These are phyloP conservation scores for Oophaga pumilio DNA, from an alignment of 2,113 vertebrate species.

Conservation along the genomic window DNA sequence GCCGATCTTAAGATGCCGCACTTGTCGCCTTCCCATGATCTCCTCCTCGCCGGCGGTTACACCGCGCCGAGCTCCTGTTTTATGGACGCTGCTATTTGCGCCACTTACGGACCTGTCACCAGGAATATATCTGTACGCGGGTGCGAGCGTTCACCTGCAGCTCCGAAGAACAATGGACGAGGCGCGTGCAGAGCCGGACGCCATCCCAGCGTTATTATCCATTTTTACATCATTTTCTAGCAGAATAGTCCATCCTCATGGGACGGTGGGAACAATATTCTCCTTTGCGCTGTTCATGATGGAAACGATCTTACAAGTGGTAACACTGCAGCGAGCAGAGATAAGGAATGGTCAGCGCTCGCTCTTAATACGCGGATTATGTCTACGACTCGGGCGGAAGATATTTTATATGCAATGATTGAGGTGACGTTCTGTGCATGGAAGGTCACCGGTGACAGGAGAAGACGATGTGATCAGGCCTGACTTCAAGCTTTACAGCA, in stretches of 20 bases:
- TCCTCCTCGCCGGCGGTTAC: conserved; percentile 39
- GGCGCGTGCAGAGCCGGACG: not conserved
- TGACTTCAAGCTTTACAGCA: not conserved
- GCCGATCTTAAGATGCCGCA: conserved; percentile 42
- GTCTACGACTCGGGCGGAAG: not conserved
- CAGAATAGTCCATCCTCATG: conserved; percentile 16
- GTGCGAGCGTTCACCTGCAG: conserved; percentile 16
- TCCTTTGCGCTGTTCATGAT: not conserved
- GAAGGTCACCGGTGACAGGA: not conserved
- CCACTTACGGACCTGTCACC: conserved; percentile 51
- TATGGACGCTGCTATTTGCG: conserved; percentile 44
- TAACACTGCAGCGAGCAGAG: not conserved
- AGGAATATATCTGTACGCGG: conserved; percentile 31
- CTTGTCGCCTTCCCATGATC: conserved; percentile 32
- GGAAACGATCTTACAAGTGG: conserved; percentile 5
- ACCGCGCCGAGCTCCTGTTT: conserved; percentile 40
- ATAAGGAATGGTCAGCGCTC: not conserved
- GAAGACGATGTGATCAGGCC: not conserved
- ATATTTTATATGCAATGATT: not conserved
- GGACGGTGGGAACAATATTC: not conserved
- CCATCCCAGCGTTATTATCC: not conserved
- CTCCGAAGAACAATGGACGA: not conserved
- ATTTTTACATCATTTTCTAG: conserved; percentile 6
- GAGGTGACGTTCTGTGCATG: no score
- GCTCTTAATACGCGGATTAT: conserved; percentile 5